phyloP scores from a whole-genome alignment of 2,888 invertebrate genomes.

The Macaria notata region DNA sequence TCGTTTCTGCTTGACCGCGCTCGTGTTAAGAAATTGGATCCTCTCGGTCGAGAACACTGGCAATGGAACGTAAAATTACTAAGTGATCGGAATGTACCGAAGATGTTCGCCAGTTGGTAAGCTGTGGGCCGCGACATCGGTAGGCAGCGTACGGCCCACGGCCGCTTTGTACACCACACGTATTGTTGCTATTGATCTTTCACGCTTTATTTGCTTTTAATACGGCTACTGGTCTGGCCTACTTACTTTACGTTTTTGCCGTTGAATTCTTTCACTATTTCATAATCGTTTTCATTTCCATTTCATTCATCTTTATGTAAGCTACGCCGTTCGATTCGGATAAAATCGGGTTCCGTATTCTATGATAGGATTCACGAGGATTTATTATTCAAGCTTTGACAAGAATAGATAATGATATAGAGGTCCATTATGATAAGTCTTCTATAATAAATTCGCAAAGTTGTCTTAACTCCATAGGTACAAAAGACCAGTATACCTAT shows the following conservation, averaged over 20 bases:
- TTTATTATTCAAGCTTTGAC: neutral
- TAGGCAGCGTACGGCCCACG: conserved; percentile 32
- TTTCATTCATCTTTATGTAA: conserved; percentile 18
- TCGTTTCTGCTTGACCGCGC: conserved; percentile 65
- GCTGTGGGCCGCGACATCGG: conserved; percentile 28
- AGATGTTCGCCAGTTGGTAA: conserved; percentile 38
- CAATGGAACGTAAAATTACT: conserved; percentile 75
- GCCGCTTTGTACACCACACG: conserved; percentile 49
- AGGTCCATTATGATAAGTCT: too few species aligned
- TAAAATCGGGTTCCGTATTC: neutral
- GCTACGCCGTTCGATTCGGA: conserved; percentile 2
- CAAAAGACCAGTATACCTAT: too few species aligned
- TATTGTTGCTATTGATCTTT: conserved; percentile 60
- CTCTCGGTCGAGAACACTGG: conserved; percentile 68
- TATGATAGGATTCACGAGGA: conserved; percentile 2
- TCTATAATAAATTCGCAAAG: too few species aligned
- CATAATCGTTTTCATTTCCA: conserved; percentile 22
- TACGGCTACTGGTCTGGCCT: conserved; percentile 46
- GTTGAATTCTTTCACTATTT: conserved; percentile 20
- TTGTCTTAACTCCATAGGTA: too few species aligned
- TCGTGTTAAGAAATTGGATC: conserved; percentile 72
- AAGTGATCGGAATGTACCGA: conserved; percentile 59
- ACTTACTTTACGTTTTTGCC: conserved; percentile 33
- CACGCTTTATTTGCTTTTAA: conserved; percentile 57
- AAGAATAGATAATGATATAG: neutral